phyloP scores from a whole-genome alignment of 2,797 vertebrate genomes.

The Onychomys leucogaster region DNA sequence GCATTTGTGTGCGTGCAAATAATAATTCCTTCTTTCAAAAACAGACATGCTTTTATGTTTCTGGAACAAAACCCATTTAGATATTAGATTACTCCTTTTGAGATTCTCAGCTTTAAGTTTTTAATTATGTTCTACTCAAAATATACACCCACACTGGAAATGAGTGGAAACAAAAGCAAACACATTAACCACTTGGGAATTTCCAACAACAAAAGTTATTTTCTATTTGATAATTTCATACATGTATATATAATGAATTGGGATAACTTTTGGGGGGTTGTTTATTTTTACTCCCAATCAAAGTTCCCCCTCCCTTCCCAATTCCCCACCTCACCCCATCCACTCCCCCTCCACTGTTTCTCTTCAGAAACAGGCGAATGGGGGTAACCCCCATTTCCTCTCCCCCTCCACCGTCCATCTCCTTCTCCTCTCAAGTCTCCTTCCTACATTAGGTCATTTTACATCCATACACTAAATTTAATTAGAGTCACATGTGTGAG shows the following conservation, averaged over 20 bases:
- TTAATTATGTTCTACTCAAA: conserved; percentile 26
- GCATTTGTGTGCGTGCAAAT: background rate
- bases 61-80: conserved; percentile 26
- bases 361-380: background rate
- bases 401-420: background rate
- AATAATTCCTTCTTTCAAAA: conserved; percentile 50
- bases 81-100: conserved; percentile 20
- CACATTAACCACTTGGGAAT: background rate
- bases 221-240: background rate
- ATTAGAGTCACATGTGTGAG: background rate
- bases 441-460: background rate
- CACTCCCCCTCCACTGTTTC: background rate
- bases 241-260: background rate
- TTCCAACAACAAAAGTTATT: conserved; percentile 1
- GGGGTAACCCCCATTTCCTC: background rate
- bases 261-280: background rate
- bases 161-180: conserved; percentile 28
- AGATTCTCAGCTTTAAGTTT: background rate
- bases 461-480: background rate
- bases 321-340: too few species aligned
- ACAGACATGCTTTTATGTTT: background rate
- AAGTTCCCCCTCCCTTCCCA: background rate
- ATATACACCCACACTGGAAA: conserved; percentile 14
- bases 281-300: background rate
- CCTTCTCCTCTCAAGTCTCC: background rate